Evolutionary conservation across 2,888 invertebrate species (phyloP).

Genomic region (Agrypnus murinus): DNA sequence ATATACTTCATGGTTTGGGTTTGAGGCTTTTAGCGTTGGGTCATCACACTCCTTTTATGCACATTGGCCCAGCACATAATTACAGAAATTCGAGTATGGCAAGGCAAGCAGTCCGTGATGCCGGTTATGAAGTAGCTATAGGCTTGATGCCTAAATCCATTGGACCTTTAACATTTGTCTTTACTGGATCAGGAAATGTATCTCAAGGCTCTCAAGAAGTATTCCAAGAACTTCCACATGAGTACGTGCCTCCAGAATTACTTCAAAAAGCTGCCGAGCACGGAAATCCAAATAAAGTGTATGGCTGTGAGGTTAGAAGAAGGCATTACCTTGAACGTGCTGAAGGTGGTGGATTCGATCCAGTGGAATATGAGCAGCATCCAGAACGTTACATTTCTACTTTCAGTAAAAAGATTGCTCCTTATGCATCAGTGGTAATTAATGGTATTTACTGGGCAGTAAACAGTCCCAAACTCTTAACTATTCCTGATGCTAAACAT

Average conservation of each 20-base stretch:
- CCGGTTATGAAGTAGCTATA: constrained; percentile 98
- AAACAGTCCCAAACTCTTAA: constrained; percentile 94
- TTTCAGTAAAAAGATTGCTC: constrained; percentile 97
- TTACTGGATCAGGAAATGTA: constrained; percentile 98
- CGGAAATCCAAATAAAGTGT: constrained; percentile 96
- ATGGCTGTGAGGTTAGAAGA: constrained; percentile 95
- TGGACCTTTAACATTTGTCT: constrained; percentile 97
- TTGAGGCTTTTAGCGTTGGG: constrained; percentile 94
- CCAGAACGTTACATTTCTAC: constrained; percentile 97
- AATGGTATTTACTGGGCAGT: constrained; percentile 99
- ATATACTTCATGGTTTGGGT: constrained; percentile 98
- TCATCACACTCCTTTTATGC: constrained; percentile 99
- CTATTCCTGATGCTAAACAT: constrained; percentile 98
- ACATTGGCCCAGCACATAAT: constrained; percentile 98
- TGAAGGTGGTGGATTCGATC: constrained; percentile 93
- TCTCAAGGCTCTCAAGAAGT: constrained; percentile 93
- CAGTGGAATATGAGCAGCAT: constrained; percentile 89
- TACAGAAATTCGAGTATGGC: constrained; percentile 99
- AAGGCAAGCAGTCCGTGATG: constrained; percentile 96
- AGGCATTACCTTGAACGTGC: constrained; percentile 95
- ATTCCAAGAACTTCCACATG: constrained; percentile 97
- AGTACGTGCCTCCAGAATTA: constrained; percentile 97
- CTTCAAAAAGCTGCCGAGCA: constrained; percentile 96
- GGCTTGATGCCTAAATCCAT: constrained; percentile 97
- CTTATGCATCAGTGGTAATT: constrained; percentile 96